These are phyloP conservation scores for Channallabes apus DNA, from an alignment of 2,797 vertebrate species.

Conservation along the genomic window DNA sequence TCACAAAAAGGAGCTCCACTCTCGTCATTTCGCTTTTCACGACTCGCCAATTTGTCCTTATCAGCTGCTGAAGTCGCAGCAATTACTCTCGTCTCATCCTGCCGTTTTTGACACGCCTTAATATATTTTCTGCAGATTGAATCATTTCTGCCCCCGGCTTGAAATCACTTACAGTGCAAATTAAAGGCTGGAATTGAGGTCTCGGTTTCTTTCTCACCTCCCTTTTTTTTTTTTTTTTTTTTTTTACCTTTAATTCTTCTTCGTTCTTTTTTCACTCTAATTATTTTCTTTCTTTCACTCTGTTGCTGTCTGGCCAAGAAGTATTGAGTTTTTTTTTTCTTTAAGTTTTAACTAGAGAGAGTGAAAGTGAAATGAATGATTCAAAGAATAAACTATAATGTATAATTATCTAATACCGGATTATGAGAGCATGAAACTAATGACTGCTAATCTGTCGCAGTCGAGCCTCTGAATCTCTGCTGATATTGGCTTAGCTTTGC, in stretches of 20 bases:
- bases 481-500: slow-evolving; percentile 30
- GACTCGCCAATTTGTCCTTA: slow-evolving; percentile 50
- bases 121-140: slow-evolving; percentile 58
- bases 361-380: neutral
- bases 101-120: slow-evolving; percentile 41
- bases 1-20: neutral
- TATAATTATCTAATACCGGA: slow-evolving; percentile 32
- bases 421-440: slow-evolving; percentile 19
- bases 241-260: neutral
- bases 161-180: slow-evolving; percentile 54
- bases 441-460: slow-evolving; percentile 40
- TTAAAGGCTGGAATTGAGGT: slow-evolving; percentile 39
- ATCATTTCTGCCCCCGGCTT: slow-evolving; percentile 54
- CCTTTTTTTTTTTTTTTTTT: neutral
- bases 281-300: neutral
- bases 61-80: slow-evolving; percentile 49
- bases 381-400: neutral
- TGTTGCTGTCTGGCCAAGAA: neutral
- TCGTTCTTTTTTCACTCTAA: neutral
- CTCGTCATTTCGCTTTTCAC: slow-evolving; percentile 21
- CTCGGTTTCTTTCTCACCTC: neutral
- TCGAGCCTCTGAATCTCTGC: slow-evolving; percentile 25
- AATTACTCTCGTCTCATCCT: slow-evolving; percentile 52
- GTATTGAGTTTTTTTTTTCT: neutral
- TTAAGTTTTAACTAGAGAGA: neutral